phyloP scores from a whole-genome alignment of 2,113 vertebrate species.

The Perccottus glenii region DNA sequence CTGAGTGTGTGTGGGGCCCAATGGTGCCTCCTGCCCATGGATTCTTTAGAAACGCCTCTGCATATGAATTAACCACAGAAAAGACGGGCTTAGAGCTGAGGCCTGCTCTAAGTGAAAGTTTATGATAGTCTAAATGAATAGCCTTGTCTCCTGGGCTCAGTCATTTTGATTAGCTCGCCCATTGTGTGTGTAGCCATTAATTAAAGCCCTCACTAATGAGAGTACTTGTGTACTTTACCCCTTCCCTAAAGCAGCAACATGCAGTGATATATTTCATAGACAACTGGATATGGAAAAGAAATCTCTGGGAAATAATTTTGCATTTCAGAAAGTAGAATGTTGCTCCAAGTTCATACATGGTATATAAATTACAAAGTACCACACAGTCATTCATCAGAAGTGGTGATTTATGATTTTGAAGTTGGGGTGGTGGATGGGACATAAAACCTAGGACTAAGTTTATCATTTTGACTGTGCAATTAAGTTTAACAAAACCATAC shows the following conservation, averaged over 20 bases:
- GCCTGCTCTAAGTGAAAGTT: slow-evolving; percentile 25
- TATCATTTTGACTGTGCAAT: too few relatives aligned
- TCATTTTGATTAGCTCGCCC: slow-evolving; percentile 37
- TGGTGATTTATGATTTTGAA: too few relatives aligned
- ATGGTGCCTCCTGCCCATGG: too few relatives aligned
- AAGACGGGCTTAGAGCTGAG: background rate
- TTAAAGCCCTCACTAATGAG: slow-evolving; percentile 9
- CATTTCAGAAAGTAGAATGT: background rate
- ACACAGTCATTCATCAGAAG: too few relatives aligned
- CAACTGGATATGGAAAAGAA: background rate
- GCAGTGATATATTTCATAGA: slow-evolving; percentile 8
- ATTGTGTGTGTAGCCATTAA: background rate
- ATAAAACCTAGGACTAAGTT: too few relatives aligned
- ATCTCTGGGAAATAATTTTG: background rate
- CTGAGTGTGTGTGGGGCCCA: too few relatives aligned
- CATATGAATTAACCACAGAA: slow-evolving; percentile 18
- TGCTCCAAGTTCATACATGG: too few relatives aligned
- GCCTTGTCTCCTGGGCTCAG: slow-evolving; percentile 37
- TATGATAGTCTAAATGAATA: slow-evolving; percentile 44
- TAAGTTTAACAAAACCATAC: too few relatives aligned
- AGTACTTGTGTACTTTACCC: background rate
- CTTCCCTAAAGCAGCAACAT: slow-evolving; percentile 4
- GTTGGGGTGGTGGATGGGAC: too few relatives aligned
- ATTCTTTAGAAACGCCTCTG: too few relatives aligned
- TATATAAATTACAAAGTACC: too few relatives aligned